phyloP scores from a whole-genome alignment of 1,140 invertebrate genomes.

The Neoseiulus cucumeris region DNA sequence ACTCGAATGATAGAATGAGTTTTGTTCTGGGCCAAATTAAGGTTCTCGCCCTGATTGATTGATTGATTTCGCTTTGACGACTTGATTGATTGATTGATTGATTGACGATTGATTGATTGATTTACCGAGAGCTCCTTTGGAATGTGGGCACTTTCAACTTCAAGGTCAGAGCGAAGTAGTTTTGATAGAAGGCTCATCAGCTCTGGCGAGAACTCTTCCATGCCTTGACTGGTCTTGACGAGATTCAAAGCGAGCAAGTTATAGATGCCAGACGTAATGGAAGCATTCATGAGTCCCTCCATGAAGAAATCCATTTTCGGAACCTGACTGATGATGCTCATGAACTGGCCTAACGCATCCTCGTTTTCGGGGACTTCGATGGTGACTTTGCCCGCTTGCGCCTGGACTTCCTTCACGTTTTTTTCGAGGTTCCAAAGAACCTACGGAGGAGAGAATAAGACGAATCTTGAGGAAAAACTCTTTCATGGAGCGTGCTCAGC shows the following conservation, averaged over 20 bases:
- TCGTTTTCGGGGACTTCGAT: not conserved
- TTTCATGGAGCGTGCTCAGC: too few relatives aligned
- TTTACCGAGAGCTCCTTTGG: not conserved
- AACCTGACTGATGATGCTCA: not conserved
- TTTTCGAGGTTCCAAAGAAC: not conserved
- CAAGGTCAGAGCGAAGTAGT: not conserved
- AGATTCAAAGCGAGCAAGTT: not conserved
- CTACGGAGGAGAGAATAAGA: not conserved
- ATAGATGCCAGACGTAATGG: not conserved
- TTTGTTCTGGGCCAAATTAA: too few relatives aligned
- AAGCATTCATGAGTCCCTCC: not conserved
- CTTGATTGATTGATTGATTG: too few relatives aligned
- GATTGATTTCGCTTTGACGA: too few relatives aligned
- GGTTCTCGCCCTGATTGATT: too few relatives aligned
- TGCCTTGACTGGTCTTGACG: not conserved
- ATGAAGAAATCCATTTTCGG: not conserved
- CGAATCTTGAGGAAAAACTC: too few relatives aligned
- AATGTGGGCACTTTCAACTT: not conserved
- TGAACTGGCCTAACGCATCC: not conserved
- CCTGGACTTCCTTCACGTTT: not conserved
- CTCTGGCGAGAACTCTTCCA: not conserved
- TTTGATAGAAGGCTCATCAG: not conserved
- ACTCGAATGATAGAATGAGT: too few relatives aligned
- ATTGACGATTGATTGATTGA: too few relatives aligned
- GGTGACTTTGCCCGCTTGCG: not conserved